Conservation (phyloP, 2,113 vertebrate genomes). For the Platysteira castanea region DNA sequence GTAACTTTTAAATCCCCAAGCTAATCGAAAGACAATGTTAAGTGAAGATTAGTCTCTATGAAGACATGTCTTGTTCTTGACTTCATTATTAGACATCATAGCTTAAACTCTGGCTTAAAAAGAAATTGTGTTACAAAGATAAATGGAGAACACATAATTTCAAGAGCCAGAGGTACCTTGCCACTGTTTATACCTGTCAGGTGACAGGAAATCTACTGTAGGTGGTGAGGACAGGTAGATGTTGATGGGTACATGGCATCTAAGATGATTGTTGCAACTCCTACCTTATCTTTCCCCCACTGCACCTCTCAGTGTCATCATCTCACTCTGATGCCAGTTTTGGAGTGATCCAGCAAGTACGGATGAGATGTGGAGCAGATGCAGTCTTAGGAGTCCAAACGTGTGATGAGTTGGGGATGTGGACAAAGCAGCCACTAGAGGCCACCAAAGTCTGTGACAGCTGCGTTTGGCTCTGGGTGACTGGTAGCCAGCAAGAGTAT, state of each 20-base stretch:
- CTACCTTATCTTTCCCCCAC: background rate
- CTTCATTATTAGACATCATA: rapidly evolving
- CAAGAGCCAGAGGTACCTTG: background rate
- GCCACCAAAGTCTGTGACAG: background rate
- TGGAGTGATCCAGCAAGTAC: background rate
- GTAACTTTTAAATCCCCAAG: background rate
- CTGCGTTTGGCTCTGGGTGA: background rate
- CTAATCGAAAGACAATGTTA: background rate
- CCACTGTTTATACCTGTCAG: background rate
- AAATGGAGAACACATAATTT: background rate
- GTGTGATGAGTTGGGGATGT: background rate
- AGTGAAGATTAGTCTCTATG: background rate
- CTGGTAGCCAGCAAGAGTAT: background rate
- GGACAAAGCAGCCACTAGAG: conserved; percentile 14
- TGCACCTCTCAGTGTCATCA: background rate
- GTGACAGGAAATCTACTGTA: background rate
- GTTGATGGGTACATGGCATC: background rate
- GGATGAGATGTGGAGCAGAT: background rate
- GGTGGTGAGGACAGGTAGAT: background rate
- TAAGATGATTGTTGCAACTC: background rate
- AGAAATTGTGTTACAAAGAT: background rate
- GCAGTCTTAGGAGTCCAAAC: background rate
- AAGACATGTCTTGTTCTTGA: background rate
- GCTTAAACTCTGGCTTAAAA: background rate
- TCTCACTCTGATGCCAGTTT: rapidly evolving